A percentile compares a stretch with the other conserved stretches of the same genome.
phyloP scores from a whole-genome alignment of 2,797 vertebrate species.

The Cirrhinus molitorella region DNA sequence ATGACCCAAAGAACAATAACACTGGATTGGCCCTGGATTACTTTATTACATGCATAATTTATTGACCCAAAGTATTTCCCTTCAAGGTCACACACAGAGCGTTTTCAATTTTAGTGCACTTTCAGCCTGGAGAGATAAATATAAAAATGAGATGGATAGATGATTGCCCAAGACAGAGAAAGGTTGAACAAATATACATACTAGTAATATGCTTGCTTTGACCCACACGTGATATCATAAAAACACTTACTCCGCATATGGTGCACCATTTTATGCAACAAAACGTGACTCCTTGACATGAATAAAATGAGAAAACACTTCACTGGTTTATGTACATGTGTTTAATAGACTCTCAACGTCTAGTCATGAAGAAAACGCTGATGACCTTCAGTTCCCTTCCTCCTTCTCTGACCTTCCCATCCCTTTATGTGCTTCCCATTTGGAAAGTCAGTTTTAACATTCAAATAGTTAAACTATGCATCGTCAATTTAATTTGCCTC shows the following conservation, averaged over 20 bases:
- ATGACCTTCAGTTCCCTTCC: slow-evolving; percentile 17
- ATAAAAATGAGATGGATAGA: not conserved
- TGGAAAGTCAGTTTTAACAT: slow-evolving; percentile 64
- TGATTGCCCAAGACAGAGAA: not conserved
- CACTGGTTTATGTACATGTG: not conserved
- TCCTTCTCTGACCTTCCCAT: slow-evolving; percentile 17
- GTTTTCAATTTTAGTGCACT: not conserved
- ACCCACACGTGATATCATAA: not conserved
- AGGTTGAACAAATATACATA: not conserved
- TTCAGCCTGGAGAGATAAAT: not conserved
- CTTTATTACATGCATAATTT: not conserved
- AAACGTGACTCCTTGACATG: not conserved
- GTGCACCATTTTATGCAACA: not conserved
- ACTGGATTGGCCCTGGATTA: not conserved
- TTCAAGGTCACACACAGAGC: not conserved
- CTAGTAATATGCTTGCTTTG: not conserved
- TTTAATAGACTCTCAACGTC: slow-evolving; percentile 8
- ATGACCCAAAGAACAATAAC: not conserved
- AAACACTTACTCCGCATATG: not conserved
- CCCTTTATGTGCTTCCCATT: slow-evolving; percentile 26
- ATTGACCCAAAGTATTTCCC: not conserved
- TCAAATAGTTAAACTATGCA: slow-evolving; percentile 67
- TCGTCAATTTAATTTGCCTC: slow-evolving; percentile 67
- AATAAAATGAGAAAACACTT: slow-evolving; percentile 17
- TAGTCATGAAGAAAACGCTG: not conserved